Evolutionary conservation across 2,888 invertebrate species (phyloP), one percentile per base, ranked within the genome.

Genomic region (Stenolophus ochropezus): DNA sequence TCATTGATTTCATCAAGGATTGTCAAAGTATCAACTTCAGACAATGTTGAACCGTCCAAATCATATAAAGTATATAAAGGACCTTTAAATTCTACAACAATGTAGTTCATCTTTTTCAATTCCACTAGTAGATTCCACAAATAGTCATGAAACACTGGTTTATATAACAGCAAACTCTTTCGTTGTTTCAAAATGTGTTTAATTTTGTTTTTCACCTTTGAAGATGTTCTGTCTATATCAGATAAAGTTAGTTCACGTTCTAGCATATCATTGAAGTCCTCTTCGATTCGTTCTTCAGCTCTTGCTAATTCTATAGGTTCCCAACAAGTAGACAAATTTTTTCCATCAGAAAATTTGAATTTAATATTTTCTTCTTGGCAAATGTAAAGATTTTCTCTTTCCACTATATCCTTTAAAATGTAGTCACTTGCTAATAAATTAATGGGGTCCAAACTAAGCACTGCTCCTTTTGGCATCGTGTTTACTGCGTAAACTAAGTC

Each of bases 401-500:
- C 93, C 0, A 94, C 94, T 25, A 95, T 85, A 53, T 93, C 91
- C 4, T 88, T 85, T 49, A 94, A 86, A 0, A 95, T 84, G 83
- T 91, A 94, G 83, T 94, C 92, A 0, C 91, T 89, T 4, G 93
- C 33, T 3, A 93, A 20, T 92, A 90, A 0, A 94, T 88, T 0
- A 93, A 93, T 82, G 93, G 92, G 83, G 86, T 95, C 95, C 0
- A 92, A 90, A 87, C 95, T 95, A 20, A 95, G 87, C 0, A 92
- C 91, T 0, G 91, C 94, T 1, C 94, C 96, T 88, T 96, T 96
- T 0, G 96, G 96, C 91, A 96, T 91, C 27, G 89, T 88, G 82
- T 91, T 90, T 11, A 96, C 91, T 4, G 95, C 90, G 84, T 91
- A 88, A 85, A n/a, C n/a, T n/a, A 93, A 95, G 0, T 95, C 92